Base-by-base conservation (phyloP, 2,797 vertebrate genomes). In the Australoheros facetus region DNA sequence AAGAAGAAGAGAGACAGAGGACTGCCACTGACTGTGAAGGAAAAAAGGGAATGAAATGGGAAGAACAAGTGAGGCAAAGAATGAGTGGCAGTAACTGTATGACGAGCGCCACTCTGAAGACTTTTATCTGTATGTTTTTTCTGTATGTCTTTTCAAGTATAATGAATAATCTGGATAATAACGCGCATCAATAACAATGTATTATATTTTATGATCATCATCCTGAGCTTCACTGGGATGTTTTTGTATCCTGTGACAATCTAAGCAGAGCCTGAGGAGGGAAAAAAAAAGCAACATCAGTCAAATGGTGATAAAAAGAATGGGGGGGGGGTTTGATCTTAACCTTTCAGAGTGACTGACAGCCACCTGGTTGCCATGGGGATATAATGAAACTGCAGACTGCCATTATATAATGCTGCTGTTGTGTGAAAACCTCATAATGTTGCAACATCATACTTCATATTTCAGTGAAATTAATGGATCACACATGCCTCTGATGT, bases 291-390 rank as follows among this genome's bases (percentile, higher is more conserved):
- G 26, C 4, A 16, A 59, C 7, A 42, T n/a, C 56, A 74, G 54
- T 77, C 17, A 78, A 77, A 72, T 26, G 51, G 32, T 0, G 14
- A 56, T 77, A 37, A 71, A 74, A 79, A 23, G 45, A 62, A 66
- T n/a, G 23, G 37, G 37, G 37, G 37, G 37, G 37, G 62, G 62
- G 62, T 42, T 39, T 73, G 78, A 73, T 79, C 70, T 81, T 80
- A 75, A 84, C 81, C 85, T 86, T 75, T 83, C 30, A 30, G 56
- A 48, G 73, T 86, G 90, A 91, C 56, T 88, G 87, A 89, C 87
- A 89, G 85, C 66, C 58, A 71, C 54, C 75, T 39, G 77, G 84
- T 80, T 88, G 74, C 84, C 66, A 87, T 81, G 80, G 84, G 26
- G 48, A 83, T 77, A 16, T 72, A 69, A 83, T 81, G 69, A 83